These are phyloP conservation scores for Zaprionus gabonicus DNA, from an alignment of 1,140 invertebrate genomes.

Conservation along the genomic window DNA sequence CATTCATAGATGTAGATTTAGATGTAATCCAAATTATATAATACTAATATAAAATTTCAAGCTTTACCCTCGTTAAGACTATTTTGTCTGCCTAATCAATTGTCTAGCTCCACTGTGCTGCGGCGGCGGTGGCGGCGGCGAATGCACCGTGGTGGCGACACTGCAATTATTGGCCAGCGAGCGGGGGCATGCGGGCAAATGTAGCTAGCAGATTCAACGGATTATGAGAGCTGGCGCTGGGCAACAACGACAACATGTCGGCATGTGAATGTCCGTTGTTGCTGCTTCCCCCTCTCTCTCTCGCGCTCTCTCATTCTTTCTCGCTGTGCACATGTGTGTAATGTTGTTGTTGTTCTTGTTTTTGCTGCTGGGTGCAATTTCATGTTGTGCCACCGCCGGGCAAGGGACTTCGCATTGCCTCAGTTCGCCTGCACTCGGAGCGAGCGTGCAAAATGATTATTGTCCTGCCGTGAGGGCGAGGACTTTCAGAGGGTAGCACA, in stretches of 20 bases:
- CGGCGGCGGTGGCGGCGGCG: not conserved
- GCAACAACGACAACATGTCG: constrained; percentile 40
- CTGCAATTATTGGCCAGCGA: constrained; percentile 66
- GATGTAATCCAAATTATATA: too few relatives aligned
- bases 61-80: too few relatives aligned
- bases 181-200: constrained; percentile 38
- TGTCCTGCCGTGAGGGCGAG: constrained; percentile 46
- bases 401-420: constrained; percentile 25
- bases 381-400: constrained; percentile 68
- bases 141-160: constrained; percentile 38
- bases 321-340: constrained; percentile 23
- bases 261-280: constrained; percentile 50
- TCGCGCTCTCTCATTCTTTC: not conserved
- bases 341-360: constrained; percentile 37
- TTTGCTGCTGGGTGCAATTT: constrained; percentile 61
- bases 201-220: constrained; percentile 55
- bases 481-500: not conserved
- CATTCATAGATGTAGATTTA: too few relatives aligned
- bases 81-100: not conserved
- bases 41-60: too few relatives aligned
- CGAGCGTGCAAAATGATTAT: constrained; percentile 71
- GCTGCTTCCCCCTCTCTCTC: not conserved
- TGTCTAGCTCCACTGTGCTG: constrained; percentile 37
- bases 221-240: constrained; percentile 73
- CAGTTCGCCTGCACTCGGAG: not conserved